Evolutionary conservation across 2,113 vertebrate genomes (phyloP), one percentile per base, ranked within the genome.

Genomic region (Zapornia atra): DNA sequence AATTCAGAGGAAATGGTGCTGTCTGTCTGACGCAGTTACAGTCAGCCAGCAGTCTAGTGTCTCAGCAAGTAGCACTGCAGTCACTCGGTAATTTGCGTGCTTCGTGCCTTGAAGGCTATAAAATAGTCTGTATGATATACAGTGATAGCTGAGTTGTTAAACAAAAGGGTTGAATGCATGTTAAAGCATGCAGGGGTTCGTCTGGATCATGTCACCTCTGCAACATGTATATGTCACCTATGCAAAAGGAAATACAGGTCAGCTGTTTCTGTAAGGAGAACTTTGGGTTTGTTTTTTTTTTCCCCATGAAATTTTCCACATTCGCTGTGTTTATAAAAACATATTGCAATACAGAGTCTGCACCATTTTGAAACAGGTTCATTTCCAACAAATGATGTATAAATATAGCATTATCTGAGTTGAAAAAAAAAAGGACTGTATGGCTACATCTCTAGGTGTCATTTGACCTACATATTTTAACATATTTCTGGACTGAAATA

Each of bases 1-100:
- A 90, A 89, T 81, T 96, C 83, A 94, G 96, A 96, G 86, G 91
- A 90, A 94, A 94, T 57, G 26, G 78, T 79, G 59, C 71, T 93
- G 79, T 82, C 82, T 44, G 14, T 75, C 83, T 96, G 93, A 92
- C 59, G 91, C 36, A 76, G 88, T 76, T 92, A 63, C 36, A 34
- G 57, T 96, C 79, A 96, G 84, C 54, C 68, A 75, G 57, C 59
- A 86, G 53, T 70, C 57, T 33, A 21, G 20, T 24, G 15, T 82
- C 69, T 84, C 59, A 77, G 86, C 71, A 89, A 96, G 80, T 20
- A 80, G 42, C 66, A 34, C 50, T 91, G 81, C 88, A 94, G 83
- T 79, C 40, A 38, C 76, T 76, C 54, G 26, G 34, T 81, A 96
- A 94, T 88, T 90, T 92, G 36, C 72, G 36, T 76, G 46, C 59